Evolutionary conservation across 2,888 invertebrate species (phyloP).

Genomic region (Pseudanteris insignis): DNA sequence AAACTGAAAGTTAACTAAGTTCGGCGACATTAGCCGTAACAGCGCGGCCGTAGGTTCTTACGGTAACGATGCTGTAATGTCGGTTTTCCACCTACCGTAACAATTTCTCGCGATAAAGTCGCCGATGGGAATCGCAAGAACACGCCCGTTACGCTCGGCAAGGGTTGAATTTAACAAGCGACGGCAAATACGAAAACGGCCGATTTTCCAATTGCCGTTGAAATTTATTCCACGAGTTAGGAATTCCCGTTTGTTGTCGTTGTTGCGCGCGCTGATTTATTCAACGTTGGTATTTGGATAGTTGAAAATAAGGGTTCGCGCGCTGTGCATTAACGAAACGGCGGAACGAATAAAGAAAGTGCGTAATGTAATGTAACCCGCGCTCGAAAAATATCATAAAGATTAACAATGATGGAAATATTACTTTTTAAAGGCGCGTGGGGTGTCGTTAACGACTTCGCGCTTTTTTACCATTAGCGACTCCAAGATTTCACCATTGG

Average conservation of each 20-base stretch:
- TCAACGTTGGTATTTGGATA: conserved; percentile 7
- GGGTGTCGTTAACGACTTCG: conserved; percentile 46
- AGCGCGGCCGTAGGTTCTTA: conserved; percentile 62
- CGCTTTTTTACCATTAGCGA: conserved; percentile 44
- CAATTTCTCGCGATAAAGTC: conserved; percentile 65
- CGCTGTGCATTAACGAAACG: conserved; percentile 3
- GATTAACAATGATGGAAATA: conserved; percentile 64
- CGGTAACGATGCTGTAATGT: conserved; percentile 66
- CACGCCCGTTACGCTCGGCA: conserved; percentile 54
- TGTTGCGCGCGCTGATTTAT: no score
- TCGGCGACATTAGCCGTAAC: conserved; percentile 65
- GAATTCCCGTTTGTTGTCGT: neutral
- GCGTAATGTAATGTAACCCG: conserved; percentile 17
- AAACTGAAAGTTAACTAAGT: conserved; percentile 65
- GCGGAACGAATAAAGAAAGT: conserved; percentile 1
- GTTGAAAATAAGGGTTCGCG: conserved; percentile 22
- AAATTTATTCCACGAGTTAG: conserved; percentile 28
- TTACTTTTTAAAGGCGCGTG: conserved; percentile 60
- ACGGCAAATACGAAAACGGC: conserved; percentile 26
- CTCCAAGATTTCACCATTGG: conserved; percentile 45
- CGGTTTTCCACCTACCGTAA: conserved; percentile 55
- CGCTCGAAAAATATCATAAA: conserved; percentile 50
- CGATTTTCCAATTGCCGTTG: conserved; percentile 35
- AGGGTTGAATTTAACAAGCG: conserved; percentile 50
- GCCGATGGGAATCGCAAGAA: conserved; percentile 64